These are phyloP conservation scores for Tinea semifulvella DNA, from an alignment of 2,888 invertebrate genomes.

Conservation along the genomic window DNA sequence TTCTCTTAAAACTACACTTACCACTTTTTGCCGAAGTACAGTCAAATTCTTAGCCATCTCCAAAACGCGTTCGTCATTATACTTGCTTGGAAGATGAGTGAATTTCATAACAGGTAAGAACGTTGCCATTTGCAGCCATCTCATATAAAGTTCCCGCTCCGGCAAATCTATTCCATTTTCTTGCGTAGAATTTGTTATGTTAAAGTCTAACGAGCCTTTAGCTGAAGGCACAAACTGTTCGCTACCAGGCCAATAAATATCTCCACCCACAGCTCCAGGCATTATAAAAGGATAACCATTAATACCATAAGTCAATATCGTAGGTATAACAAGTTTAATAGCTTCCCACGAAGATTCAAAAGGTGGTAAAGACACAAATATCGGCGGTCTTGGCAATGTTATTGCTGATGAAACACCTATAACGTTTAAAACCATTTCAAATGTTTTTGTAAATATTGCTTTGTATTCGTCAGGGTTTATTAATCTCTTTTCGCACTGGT, in stretches of 20 bases:
- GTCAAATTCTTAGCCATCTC: conserved; percentile 82
- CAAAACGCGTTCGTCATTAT: conserved; percentile 79
- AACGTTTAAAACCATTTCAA: conserved; percentile 70
- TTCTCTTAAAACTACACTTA: conserved; percentile 34
- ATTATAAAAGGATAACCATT: conserved; percentile 93
- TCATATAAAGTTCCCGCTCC: conserved; percentile 83
- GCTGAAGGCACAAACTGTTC: conserved; percentile 64
- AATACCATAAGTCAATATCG: conserved; percentile 86
- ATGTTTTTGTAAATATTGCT: conserved; percentile 72
- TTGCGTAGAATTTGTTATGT: conserved; percentile 34
- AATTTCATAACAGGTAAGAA: conserved; percentile 94
- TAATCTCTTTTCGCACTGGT: conserved; percentile 76
- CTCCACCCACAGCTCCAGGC: conserved; percentile 94
- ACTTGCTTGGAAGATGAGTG: conserved; percentile 88
- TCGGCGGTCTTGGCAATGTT: conserved; percentile 81
- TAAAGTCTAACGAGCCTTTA: conserved; percentile 45
- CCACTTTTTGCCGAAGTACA: conserved; percentile 75
- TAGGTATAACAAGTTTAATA: conserved; percentile 82
- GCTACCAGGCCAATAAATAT: conserved; percentile 72
- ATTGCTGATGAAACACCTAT: conserved; percentile 88
- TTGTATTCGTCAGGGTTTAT: conserved; percentile 87
- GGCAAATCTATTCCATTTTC: conserved; percentile 67
- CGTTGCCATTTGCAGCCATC: conserved; percentile 91
- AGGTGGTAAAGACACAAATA: conserved; percentile 86
- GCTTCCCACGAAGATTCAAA: conserved; percentile 91